Conservation (phyloP, 2,888 invertebrate species). For the Apamea anceps region DNA sequence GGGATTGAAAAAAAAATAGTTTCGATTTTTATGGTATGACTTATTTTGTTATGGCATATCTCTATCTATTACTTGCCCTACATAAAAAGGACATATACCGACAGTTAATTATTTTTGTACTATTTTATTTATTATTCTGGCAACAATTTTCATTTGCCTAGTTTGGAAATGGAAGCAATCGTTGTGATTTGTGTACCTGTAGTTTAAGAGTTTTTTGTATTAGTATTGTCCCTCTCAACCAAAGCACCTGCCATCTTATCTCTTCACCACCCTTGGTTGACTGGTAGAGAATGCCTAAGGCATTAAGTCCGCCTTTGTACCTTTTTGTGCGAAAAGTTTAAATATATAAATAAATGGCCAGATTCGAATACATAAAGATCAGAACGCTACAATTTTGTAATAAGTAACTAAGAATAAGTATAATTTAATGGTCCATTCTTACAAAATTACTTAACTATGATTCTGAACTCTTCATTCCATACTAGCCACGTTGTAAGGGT, state of each 20-base stretch:
- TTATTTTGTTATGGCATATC: background rate
- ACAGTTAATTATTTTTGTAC: background rate
- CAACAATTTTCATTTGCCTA: background rate
- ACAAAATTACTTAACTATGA: background rate
- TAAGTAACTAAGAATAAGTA: background rate
- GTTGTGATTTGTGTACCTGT: too few relatives aligned
- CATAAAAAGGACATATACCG: too few relatives aligned
- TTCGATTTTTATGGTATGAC: background rate
- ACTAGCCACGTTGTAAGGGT: background rate
- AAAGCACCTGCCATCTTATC: too few relatives aligned
- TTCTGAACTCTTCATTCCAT: background rate
- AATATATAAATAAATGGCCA: too few relatives aligned
- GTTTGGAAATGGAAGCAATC: background rate
- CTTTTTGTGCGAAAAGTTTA: too few relatives aligned
- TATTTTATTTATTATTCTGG: background rate
- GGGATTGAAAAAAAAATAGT: slow-evolving; percentile 15
- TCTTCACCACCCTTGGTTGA: too few relatives aligned
- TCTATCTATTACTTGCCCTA: background rate
- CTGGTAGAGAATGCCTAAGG: too few relatives aligned
- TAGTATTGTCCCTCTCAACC: too few relatives aligned
- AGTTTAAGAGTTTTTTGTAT: too few relatives aligned
- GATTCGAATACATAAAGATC: background rate
- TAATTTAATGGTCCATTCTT: background rate
- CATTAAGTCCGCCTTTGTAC: too few relatives aligned
- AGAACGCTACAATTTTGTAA: background rate